phyloP scores from a whole-genome alignment of 2,888 invertebrate species.

The Apotomis turbidana region DNA sequence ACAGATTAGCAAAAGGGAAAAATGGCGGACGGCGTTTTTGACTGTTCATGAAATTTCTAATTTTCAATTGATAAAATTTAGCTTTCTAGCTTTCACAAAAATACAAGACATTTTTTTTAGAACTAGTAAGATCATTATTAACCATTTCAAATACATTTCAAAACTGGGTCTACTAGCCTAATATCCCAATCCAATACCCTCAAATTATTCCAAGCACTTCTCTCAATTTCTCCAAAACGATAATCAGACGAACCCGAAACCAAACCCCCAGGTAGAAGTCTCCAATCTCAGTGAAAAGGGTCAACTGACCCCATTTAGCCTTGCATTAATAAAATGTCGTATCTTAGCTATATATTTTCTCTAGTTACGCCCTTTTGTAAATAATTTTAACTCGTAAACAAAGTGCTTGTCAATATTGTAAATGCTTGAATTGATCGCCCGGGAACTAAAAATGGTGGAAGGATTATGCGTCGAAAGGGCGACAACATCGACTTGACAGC shows the following conservation, averaged over 20 bases:
- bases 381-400: slow-evolving; percentile 12
- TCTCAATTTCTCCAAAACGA: slow-evolving; percentile 18
- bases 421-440: not conserved
- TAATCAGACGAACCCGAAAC: slow-evolving; percentile 18
- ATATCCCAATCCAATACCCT: not conserved
- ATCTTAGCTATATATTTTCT: not conserved
- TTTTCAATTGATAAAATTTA: too few relatives aligned
- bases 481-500: too few relatives aligned
- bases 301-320: slow-evolving; percentile 9
- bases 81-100: too few relatives aligned
- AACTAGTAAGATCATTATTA: too few relatives aligned
- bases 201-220: slow-evolving; percentile 12
- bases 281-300: slow-evolving; percentile 38
- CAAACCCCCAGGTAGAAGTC: slow-evolving; percentile 27
- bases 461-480: not conserved
- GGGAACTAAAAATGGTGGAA: not conserved
- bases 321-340: not conserved
- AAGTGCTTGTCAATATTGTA: slow-evolving; percentile 26
- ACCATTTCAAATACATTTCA: too few relatives aligned
- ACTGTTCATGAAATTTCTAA: too few relatives aligned
- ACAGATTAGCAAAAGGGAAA: too few relatives aligned
- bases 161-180: too few relatives aligned
- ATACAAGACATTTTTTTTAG: too few relatives aligned
- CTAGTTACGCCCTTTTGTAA: slow-evolving; percentile 5
- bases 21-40: too few relatives aligned